Base-by-base conservation (phyloP, 2,113 vertebrate genomes). In the Aythya baeri region DNA sequence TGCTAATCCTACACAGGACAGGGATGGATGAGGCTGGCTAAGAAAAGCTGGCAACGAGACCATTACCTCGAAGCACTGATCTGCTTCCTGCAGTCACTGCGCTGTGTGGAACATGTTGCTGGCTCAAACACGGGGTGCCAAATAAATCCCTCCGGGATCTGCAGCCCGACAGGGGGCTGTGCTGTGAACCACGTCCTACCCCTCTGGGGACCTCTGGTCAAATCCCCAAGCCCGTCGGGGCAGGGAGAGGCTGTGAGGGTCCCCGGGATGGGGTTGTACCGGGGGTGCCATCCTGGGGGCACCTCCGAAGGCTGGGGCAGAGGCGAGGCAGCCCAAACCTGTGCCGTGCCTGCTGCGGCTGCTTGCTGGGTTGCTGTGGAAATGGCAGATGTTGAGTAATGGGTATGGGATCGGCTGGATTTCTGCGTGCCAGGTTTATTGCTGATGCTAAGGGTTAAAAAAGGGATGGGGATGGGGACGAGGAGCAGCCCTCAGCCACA, bases 11-110 rank as follows among this genome's bases (percentile, higher is more conserved):
- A 23, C 3, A 0, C 75, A 82, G 89, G 94, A 89, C 89, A 77
- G 78, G 15, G 4, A 83, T 93, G 75, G 79, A 88, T 91, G 87
- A 89, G 71, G 85, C 79, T 71, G 73, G 58, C 91, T 96, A 38
- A 84, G 87, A 65, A 94, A 95, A 94, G 44, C 88, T 66, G 89
- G 41, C 36, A 50, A 76, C 83, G 84, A 66, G 68, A 83, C 91
- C 55, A 49, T 91, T 95, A 91, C 26, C 54, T 93, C 2, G 2
- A 63, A 71, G 55, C 14, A 50, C 62, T 95, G 15, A 93, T 89
- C 84, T 94, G 78, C 89, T 77, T 81, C 14, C 91, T 91, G 3
- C 87, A 75, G 29, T 86, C 72, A 70, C 38, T 89, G 78, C 31
- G 0, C 79, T 41, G 66, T 73, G 29, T 54, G 9, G 67, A 82